Percentiles rank a stretch among this genome's conserved stretches.
Conservation (phyloP, 1,140 invertebrate species). For the Cardiocondyla obscurior region DNA sequence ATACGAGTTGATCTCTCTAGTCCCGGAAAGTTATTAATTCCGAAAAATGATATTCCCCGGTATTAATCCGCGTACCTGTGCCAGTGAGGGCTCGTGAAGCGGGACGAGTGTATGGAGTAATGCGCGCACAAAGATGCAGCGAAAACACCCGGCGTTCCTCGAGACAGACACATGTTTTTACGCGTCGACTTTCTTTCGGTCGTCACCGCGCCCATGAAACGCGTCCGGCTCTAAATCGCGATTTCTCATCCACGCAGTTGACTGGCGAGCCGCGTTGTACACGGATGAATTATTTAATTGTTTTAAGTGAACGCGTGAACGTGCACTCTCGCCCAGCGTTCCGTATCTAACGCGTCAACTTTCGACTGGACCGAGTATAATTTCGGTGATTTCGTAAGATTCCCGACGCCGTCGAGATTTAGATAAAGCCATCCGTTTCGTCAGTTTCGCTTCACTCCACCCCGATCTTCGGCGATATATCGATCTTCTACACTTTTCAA, state of each 20-base stretch:
- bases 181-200: background rate
- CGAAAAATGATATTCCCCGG: constrained; percentile 47
- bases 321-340: background rate
- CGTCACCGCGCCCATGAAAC: background rate
- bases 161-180: constrained; percentile 27
- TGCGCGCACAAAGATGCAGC: constrained; percentile 21
- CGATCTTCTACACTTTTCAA: constrained; percentile 1
- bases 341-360: background rate
- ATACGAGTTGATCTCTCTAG: constrained; percentile 42
- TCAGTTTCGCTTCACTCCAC: background rate
- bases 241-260: background rate
- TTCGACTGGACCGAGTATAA: background rate
- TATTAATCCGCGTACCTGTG: constrained; percentile 47
- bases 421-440: background rate
- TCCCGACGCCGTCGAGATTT: background rate
- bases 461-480: constrained; percentile 28
- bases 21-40: constrained; percentile 54
- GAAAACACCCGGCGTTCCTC: constrained; percentile 7
- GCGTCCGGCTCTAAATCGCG: background rate
- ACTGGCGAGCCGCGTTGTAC: constrained; percentile 2
- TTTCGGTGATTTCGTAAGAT: constrained; percentile 7
- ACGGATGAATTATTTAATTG: constrained; percentile 1
- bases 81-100: constrained; percentile 26
- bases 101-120: constrained; percentile 34
- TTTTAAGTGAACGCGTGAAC: constrained; percentile 7